A percentile compares a stretch with the other conserved stretches of the same genome.
Evolutionary conservation across 2,797 vertebrate genomes (phyloP).

Genomic region (Cichlasoma orientale): DNA sequence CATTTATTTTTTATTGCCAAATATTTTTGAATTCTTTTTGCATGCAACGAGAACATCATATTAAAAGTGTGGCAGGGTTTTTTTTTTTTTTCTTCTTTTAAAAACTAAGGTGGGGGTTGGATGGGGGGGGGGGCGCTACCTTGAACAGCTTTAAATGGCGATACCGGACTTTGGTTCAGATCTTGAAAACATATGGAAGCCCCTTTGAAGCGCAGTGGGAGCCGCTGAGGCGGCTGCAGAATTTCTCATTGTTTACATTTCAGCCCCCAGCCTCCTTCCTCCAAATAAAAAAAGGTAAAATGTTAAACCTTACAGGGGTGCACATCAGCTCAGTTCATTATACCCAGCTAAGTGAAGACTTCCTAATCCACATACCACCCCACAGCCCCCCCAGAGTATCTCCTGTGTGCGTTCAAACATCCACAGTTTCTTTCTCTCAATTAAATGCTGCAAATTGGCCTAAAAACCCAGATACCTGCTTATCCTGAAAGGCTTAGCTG

Average conservation of each 20-base stretch:
- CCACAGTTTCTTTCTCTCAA: slow-evolving; percentile 45
- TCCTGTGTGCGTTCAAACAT: slow-evolving; percentile 53
- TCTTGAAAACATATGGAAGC: slow-evolving; percentile 78
- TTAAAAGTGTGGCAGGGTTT: background rate
- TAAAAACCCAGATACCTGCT: slow-evolving; percentile 40
- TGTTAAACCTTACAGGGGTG: slow-evolving; percentile 62
- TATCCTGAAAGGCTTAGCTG: slow-evolving; percentile 35
- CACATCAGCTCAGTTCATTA: slow-evolving; percentile 80
- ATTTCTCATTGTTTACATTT: slow-evolving; percentile 80
- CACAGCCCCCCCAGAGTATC: slow-evolving; percentile 38
- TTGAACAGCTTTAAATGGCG: slow-evolving; percentile 50
- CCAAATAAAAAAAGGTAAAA: slow-evolving; percentile 71
- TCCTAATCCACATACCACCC: slow-evolving; percentile 66
- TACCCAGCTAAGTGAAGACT: slow-evolving; percentile 74
- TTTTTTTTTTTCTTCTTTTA: background rate
- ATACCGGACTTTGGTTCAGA: slow-evolving; percentile 63
- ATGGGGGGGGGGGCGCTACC: background rate
- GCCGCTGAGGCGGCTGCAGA: slow-evolving; percentile 68
- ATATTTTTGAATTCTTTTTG: background rate
- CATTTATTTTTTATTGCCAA: background rate
- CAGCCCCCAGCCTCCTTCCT: slow-evolving; percentile 69
- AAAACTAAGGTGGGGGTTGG: no score
- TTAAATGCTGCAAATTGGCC: slow-evolving; percentile 48
- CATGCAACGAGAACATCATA: background rate
- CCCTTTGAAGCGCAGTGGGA: slow-evolving; percentile 73